phyloP scores from a whole-genome alignment of 2,113 vertebrate genomes.

The Melanostigma gelatinosum region DNA sequence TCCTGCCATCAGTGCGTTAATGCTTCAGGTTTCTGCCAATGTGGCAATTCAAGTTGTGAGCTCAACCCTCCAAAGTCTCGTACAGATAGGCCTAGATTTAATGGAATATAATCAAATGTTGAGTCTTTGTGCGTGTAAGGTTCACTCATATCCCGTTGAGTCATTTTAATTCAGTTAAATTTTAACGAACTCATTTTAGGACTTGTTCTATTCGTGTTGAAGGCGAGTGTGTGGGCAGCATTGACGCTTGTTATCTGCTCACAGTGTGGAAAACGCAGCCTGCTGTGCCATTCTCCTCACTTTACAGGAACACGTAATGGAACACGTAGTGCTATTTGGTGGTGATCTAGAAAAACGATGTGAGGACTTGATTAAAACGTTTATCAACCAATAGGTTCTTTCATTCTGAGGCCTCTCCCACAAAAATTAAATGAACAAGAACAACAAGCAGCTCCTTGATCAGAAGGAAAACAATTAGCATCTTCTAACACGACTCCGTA shows the following conservation, averaged over 20 bases:
- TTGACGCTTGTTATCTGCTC: constrained; percentile 16
- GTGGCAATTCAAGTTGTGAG: neutral
- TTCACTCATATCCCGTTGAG: neutral
- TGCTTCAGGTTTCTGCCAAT: constrained; percentile 10
- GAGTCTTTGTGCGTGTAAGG: neutral
- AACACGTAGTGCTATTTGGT: constrained; percentile 12
- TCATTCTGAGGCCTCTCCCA: neutral
- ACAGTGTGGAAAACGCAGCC: constrained; percentile 18
- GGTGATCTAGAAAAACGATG: constrained; percentile 3
- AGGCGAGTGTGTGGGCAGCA: constrained; percentile 33
- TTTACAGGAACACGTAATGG: constrained; percentile 5
- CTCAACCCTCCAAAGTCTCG: constrained; percentile 13
- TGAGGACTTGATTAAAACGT: neutral
- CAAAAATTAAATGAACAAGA: neutral
- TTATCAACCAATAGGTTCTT: neutral
- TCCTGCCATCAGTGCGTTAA: neutral
- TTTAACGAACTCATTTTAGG: constrained; percentile 13
- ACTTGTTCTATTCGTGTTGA: constrained; percentile 18
- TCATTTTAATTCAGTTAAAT: neutral
- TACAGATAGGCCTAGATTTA: neutral
- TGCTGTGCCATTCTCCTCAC: constrained; percentile 2
- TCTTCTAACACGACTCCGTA: neutral
- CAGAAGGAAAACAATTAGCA: neutral
- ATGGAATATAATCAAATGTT: neutral
- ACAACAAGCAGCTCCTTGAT: neutral